Evolutionary conservation across 2,113 vertebrate species (phyloP), one percentile per base, ranked within the genome.

Genomic region (Polyodon spathula): DNA sequence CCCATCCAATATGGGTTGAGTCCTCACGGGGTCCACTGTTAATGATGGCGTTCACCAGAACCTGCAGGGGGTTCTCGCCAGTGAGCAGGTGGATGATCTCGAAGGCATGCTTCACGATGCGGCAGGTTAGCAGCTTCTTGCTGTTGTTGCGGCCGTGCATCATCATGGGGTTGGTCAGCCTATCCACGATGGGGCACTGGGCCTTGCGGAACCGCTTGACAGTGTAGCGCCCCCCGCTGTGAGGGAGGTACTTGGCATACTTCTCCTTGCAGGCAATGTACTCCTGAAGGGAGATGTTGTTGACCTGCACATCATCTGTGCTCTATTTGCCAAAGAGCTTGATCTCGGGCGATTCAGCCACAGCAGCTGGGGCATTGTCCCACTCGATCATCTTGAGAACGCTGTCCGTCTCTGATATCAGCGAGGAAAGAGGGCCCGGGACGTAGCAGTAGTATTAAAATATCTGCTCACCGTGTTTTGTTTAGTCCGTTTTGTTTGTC

Each of bases 311-410:
- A 40, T 97, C 93, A 0, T 97, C 94, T 0, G 93, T 97, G 78
- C 93, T 97, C 94, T 93, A 96, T 64, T 95, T 95, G 7, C 94
- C 94, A 0, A 97, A 97, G n/a, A 97, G 91, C 63, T 97, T 97
- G 78, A 97, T 97, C 73, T 97, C 94, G 0, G 94, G 93, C 42
- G 89, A 91, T 77, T 97, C 94, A 0, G 94, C 89, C 66, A 95
- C 91, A 1, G 27, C 27, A 0, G 93, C 92, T 0, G 94, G 93
- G 1, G 87, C 87, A 41, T 84, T 81, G 76, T 97, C 93, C 92
- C 92, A 95, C 55, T 97, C 93, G 5, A 91, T 85, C 92, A 90
- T 90, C 63, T 88, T 93, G 58, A 2, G 27, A 27, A 27, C 27
- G 27, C 27, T 27, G 27, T 27, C 27, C 27, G 27, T 27, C 27